phyloP scores from a whole-genome alignment of 2,113 vertebrate species.

The Scomber japonicus region DNA sequence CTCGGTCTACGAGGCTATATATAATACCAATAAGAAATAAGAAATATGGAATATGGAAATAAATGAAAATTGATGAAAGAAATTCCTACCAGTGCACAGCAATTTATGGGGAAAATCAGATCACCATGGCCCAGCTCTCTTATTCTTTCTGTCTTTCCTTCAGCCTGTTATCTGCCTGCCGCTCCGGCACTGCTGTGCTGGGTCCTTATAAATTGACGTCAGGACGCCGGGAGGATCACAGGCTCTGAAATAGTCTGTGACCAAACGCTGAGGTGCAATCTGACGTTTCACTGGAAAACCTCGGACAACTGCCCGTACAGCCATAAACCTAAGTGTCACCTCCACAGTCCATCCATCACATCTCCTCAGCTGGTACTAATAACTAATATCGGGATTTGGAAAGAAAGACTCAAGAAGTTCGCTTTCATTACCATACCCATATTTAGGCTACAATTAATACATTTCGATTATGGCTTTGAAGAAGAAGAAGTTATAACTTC shows the following conservation, averaged over 20 bases:
- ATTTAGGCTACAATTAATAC: too few species aligned
- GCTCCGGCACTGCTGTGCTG: conserved; percentile 53
- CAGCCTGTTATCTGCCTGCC: conserved; percentile 38
- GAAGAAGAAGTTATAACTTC: background rate
- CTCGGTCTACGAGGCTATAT: background rate
- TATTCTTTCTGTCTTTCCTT: conserved; percentile 2
- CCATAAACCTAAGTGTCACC: background rate
- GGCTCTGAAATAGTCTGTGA: conserved; percentile 80
- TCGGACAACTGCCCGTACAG: conserved; percentile 39
- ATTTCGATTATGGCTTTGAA: too few species aligned
- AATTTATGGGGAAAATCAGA: conserved; percentile 33
- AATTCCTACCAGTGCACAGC: conserved; percentile 62
- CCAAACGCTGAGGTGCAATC: conserved; percentile 50
- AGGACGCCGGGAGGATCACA: conserved; percentile 68
- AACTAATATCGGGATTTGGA: background rate
- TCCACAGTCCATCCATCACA: too few species aligned
- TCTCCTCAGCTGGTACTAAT: background rate
- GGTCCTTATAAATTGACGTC: conserved; percentile 78
- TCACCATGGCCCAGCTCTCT: conserved; percentile 49
- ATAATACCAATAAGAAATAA: background rate
- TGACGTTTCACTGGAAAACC: conserved; percentile 68
- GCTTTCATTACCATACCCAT: too few species aligned
- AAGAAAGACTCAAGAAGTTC: too few species aligned
- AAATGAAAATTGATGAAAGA: background rate
- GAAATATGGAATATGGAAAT: background rate